Evolutionary conservation across 1,140 invertebrate genomes (phyloP), one percentile per base, ranked within the genome.

Genomic region (Micrasema longulum): DNA sequence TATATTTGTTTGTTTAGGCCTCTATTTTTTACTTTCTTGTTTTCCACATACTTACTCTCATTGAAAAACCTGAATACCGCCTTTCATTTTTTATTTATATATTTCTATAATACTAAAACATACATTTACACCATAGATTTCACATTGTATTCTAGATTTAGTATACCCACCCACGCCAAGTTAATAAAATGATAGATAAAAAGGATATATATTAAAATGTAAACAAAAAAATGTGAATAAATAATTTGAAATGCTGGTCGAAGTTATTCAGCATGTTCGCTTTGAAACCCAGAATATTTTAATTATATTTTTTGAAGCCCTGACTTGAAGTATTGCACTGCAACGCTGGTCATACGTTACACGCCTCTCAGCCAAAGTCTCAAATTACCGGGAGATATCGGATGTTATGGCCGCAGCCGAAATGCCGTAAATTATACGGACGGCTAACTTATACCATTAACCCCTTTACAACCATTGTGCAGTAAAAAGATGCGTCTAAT

Each of bases 331-430:
- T 64, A 64, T 47, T 64, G 38, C 43, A 64, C 60, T 31, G 60
- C 60, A 64, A 64, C 60, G 43, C 22, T 22, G 60, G 43, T 26
- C 41, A 47, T 64, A 64, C 60, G 60, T 64, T 64, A 64, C 43
- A 45, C 60, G 60, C 60, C 60, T 64, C 60, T 64, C 60, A 64
- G 43, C 60, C 60, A 64, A 31, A 64, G 60, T 64, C 60, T 64
- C 60, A 64, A 45, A 64, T 64, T 64, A 64, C 60, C 60, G 60
- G 43, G 41, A 26, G 60, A 64, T 64, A 64, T 64, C 60, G 60
- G 60, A 47, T 64, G 60, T 64, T 64, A 64, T 41, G 38, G 41
- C 22, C 60, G 60, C 60, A 64, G 60, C 41, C 60, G 43, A 64
- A 64, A 64, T 47, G 41, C 23, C 60, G 43, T 64, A 45, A 64